Evolutionary conservation across 2,888 invertebrate species (phyloP).

Genomic region (Oscheius sp.): DNA sequence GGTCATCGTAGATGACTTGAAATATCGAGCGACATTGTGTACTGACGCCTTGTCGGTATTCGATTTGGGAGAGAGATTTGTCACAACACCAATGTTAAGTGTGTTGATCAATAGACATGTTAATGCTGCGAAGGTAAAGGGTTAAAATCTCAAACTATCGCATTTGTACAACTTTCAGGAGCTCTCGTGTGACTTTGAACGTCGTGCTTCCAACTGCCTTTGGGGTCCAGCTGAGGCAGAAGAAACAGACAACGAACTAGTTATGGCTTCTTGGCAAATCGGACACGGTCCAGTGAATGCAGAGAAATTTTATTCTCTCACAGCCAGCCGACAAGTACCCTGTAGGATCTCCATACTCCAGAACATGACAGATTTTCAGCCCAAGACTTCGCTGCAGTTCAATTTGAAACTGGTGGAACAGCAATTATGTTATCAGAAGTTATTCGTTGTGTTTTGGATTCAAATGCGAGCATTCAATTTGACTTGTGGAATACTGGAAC

Average conservation of each 20-base stretch:
- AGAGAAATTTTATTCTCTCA: conserved; percentile 63
- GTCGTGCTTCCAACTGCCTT: conserved; percentile 62
- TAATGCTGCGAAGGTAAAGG: conserved; percentile 56
- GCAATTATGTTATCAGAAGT: conserved; percentile 56
- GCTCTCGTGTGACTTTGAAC: conserved; percentile 64
- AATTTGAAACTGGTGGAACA: conserved; percentile 55
- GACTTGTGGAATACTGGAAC: conserved; percentile 55
- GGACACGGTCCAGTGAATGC: conserved; percentile 64
- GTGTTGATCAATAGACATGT: conserved; percentile 60
- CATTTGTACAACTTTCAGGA: conserved; percentile 47
- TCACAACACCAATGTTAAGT: conserved; percentile 62
- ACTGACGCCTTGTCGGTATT: conserved; percentile 62
- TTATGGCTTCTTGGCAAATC: conserved; percentile 55
- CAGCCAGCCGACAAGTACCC: conserved; percentile 54
- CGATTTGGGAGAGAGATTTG: conserved; percentile 63
- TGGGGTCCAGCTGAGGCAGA: conserved; percentile 55
- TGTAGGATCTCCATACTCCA: conserved; percentile 32
- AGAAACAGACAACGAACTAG: conserved; percentile 42
- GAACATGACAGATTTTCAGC: conserved; percentile 31
- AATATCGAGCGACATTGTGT: conserved; percentile 55
- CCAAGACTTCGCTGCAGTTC: conserved; percentile 62
- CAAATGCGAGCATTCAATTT: conserved; percentile 49
- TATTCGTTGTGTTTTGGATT: conserved; percentile 44
- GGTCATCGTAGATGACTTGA: conserved; percentile 65
- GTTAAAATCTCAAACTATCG: neutral